Percentiles rank a stretch among this genome's conserved stretches.
These are phyloP conservation scores for Plebejus argus DNA, from an alignment of 2,888 invertebrate species.

Conservation along the genomic window DNA sequence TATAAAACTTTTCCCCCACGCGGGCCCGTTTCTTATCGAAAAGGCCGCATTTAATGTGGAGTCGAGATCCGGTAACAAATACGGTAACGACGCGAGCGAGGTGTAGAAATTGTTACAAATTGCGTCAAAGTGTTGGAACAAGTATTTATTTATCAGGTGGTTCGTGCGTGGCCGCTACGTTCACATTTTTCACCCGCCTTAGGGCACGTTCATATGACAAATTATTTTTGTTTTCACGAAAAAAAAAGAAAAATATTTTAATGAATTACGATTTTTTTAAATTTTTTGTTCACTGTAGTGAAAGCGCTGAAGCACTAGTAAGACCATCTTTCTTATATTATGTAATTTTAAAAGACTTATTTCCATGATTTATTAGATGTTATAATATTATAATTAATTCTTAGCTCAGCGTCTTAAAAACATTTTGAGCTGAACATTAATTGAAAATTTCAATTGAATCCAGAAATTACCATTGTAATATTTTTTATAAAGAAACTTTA, in stretches of 20 bases:
- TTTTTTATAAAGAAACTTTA: not conserved
- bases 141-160: slow-evolving; percentile 27
- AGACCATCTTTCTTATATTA: no score
- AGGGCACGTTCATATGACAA: not conserved
- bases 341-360: no score
- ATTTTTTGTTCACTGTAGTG: no score
- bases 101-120: slow-evolving; percentile 59
- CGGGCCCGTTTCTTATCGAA: not conserved
- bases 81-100: slow-evolving; percentile 27
- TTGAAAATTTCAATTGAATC: no score
- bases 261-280: no score
- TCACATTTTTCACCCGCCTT: slow-evolving; percentile 12
- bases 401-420: no score
- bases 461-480: no score
- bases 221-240: not conserved
- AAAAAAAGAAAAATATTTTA: no score
- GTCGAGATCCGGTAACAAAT: slow-evolving; percentile 19
- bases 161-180: slow-evolving; percentile 12
- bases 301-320: no score
- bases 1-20: slow-evolving; percentile 4
- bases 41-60: slow-evolving; percentile 12
- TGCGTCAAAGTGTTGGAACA: slow-evolving; percentile 49
- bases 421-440: no score
- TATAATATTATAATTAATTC: no score
- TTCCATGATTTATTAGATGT: no score